Base-by-base conservation (phyloP, 2,797 vertebrate genomes). In the Meda fulgida region DNA sequence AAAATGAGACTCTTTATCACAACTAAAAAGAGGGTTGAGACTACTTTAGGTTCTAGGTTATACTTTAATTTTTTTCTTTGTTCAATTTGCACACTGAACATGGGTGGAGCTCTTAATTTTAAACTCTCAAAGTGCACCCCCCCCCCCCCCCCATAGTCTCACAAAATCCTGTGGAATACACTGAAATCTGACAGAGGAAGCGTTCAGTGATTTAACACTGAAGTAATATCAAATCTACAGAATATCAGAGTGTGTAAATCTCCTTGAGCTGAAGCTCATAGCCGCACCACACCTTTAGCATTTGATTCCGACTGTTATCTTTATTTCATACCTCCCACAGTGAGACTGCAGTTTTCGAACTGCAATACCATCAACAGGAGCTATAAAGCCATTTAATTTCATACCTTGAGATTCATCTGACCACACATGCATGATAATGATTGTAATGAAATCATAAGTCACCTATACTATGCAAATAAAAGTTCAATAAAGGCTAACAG, bases 381-480 rank as follows among this genome's bases (percentile, higher is more conserved):
- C 31, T 31, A 31, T 18, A 40, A 46, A 51, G 29, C 55, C 38
- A 26, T 79, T 84, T 77, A 66, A 86, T 83, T 78, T 70, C 79
- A 26, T 55, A 19, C 46, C 36, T 48, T 72, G 34, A 46, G 55
- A 65, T 65, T 7, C 9, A 65, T 77, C 73, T 21, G 48, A 48
- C 43, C 77, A 46, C 34, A 10, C 29, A 53, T 29, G 63, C 21
- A 73, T 36, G 58, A 79, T 38, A 58, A 66, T 58, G 23, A 80
- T 46, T 29, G 73, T 87, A 84, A 88, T 88, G 36, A 73, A 84
- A 85, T 80, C 73, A 87, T 89, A 78, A 73, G 75, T 81, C 73
- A 55, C 48, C 48, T 73, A 36, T 66, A 51, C 31, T 21, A 23
- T 34, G 40, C 48, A 26, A 34, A 29, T 48, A 53, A 66, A 83